A percentile compares a stretch with the other conserved stretches of the same genome.
phyloP scores from a whole-genome alignment of 2,888 invertebrate species.

The Drosophila nr. perissopoda region DNA sequence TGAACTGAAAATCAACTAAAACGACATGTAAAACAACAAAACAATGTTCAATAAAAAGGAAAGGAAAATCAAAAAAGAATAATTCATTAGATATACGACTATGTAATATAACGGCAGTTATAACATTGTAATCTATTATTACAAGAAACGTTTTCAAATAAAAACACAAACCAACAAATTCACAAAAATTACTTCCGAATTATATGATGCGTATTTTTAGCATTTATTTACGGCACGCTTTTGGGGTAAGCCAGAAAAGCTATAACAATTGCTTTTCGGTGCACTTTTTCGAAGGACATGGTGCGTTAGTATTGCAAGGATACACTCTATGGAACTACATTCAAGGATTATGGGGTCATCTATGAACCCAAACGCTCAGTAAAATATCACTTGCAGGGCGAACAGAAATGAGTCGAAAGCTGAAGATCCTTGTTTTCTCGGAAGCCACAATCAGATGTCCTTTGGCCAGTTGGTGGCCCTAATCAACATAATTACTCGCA shows the following conservation, averaged over 20 bases:
- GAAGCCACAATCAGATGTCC: background rate
- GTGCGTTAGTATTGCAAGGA: too few species aligned
- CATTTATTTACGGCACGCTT: background rate
- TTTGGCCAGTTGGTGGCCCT: background rate
- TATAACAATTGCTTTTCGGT: background rate
- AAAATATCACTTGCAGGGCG: too few species aligned
- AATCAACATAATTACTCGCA: background rate
- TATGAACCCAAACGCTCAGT: too few species aligned
- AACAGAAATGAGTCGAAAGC: background rate
- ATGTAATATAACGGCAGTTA: slow-evolving; percentile 33
- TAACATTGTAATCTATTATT: slow-evolving; percentile 39
- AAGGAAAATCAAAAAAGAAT: slow-evolving; percentile 11
- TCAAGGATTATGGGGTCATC: background rate
- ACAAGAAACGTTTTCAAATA: slow-evolving; percentile 39
- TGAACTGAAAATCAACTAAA: slow-evolving; percentile 18
- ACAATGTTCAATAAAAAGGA: background rate
- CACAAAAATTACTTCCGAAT: background rate
- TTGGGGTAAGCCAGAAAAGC: background rate
- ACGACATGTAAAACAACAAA: slow-evolving; percentile 1
- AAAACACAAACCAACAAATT: slow-evolving; percentile 22
- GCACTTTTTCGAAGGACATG: background rate
- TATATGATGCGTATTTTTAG: background rate
- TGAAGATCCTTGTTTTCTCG: background rate
- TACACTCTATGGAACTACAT: too few species aligned
- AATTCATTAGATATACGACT: slow-evolving; percentile 16